Evolutionary conservation across 2,113 vertebrate genomes (phyloP), one percentile per base, ranked within the genome.

Genomic region (Ramphastos sulfuratus): DNA sequence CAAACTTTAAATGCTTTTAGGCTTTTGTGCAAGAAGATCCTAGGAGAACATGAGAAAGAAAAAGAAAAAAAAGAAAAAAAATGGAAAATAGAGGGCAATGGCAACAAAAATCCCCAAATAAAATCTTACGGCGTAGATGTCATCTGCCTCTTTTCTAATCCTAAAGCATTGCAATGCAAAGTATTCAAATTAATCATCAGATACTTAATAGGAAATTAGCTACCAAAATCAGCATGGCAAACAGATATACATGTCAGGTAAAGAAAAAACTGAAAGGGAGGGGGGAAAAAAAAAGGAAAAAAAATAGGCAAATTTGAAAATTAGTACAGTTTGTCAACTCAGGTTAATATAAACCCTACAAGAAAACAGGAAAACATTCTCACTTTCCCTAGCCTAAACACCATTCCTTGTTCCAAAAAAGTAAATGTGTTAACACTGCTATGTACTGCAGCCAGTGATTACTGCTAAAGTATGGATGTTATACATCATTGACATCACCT

Each of bases 1-100:
- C 98, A 98, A 87, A 92, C 98, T 98, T 98, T 98, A 97, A 97
- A 97, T 96, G 97, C 89, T 95, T 85, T 97, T 94, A 97, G 88
- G 84, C 90, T 97, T 92, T 96, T 95, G 94, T 82, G 88, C 95
- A 97, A 98, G 96, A 95, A 97, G 94, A 94, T 96, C 97, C 99
- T 93, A 87, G 37, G 37, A 91, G 19, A 81, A 84, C 13, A 63
- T 6, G 17, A 59, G n/a, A 17, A 52, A 55, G 90, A 18, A 37
- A 39, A 67, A 52, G 66, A 3, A 64, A 27, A 37, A 23, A 80
- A 15, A 1, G 85, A 79, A 23, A 80, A 15, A 1, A 86, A 77
- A 59, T 1, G 82, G 21, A 50, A 46, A 73, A 44, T 59, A 8
- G 33, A 33, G 35, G 3, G 1, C 9, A 60, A 52, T 6, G 84